Percentiles rank a stretch among this genome's conserved stretches.
Evolutionary conservation across 2,797 vertebrate species (phyloP).

Genomic region (Linurgus olivaceus): DNA sequence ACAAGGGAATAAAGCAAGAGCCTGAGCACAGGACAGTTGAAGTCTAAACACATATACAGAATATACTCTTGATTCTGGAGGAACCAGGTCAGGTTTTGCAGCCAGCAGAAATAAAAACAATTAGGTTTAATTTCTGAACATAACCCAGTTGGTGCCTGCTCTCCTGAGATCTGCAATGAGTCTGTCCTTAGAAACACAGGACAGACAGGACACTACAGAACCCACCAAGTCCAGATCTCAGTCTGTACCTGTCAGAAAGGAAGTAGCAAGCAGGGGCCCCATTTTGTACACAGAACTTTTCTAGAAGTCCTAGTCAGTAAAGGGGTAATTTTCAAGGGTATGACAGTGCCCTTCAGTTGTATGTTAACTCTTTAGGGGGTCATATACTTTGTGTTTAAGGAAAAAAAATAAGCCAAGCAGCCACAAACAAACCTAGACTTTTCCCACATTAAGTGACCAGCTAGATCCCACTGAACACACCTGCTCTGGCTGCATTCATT

Average conservation of each 20-base stretch:
- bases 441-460: neutral
- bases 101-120: neutral
- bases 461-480: neutral
- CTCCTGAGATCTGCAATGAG: neutral
- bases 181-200: neutral
- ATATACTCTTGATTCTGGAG: neutral
- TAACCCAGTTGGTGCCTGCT: neutral
- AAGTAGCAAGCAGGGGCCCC: neutral
- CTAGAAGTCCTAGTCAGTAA: neutral
- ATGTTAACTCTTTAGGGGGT: neutral
- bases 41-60: neutral
- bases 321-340: neutral
- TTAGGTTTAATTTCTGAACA: neutral
- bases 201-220: neutral
- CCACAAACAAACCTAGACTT: neutral
- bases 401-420: neutral
- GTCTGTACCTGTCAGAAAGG: neutral
- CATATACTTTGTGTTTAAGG: neutral
- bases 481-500: neutral
- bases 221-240: neutral
- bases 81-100: neutral
- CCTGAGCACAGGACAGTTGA: neutral
- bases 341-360: neutral
- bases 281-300: neutral
- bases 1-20: slow-evolving; percentile 5